Conservation (phyloP, 2,113 vertebrate species). For the Centrocercus urophasianus region DNA sequence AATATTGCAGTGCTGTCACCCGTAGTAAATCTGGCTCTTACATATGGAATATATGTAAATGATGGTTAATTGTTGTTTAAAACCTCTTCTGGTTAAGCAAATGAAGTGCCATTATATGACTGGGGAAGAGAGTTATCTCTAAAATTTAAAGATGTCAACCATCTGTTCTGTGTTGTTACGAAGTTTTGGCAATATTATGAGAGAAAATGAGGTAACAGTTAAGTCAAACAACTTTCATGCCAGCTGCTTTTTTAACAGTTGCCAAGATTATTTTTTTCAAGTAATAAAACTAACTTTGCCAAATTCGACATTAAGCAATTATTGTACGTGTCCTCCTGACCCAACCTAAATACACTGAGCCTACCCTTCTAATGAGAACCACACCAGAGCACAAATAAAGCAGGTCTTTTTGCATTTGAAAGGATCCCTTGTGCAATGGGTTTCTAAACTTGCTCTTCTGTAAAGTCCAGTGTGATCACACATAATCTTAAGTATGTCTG, state of each 20-base stretch:
- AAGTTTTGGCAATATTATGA: slow-evolving; percentile 62
- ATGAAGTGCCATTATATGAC: slow-evolving; percentile 20
- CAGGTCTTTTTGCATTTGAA: not conserved
- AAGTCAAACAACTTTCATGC: slow-evolving; percentile 58
- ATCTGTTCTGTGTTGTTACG: slow-evolving; percentile 63
- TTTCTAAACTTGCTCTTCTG: not conserved
- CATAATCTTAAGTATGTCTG: not conserved
- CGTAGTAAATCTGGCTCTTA: not conserved
- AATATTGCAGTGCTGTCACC: not conserved
- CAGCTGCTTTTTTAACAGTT: slow-evolving; percentile 66
- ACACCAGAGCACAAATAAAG: not conserved
- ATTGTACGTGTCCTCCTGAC: slow-evolving; percentile 41
- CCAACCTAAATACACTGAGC: not conserved
- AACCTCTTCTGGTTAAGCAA: slow-evolving; percentile 2
- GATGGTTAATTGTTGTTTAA: not conserved
- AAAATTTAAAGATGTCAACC: slow-evolving; percentile 39
- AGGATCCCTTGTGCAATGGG: not conserved
- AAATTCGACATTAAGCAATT: slow-evolving; percentile 65
- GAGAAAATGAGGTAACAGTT: slow-evolving; percentile 74
- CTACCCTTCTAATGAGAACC: slow-evolving; percentile 29
- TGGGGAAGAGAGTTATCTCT: slow-evolving; percentile 57
- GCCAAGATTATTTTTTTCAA: slow-evolving; percentile 49
- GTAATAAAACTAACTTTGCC: slow-evolving; percentile 53
- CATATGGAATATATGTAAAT: not conserved
- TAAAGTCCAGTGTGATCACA: not conserved